Conservation (phyloP, 2,888 invertebrate genomes). For the Apotomis turbidana region DNA sequence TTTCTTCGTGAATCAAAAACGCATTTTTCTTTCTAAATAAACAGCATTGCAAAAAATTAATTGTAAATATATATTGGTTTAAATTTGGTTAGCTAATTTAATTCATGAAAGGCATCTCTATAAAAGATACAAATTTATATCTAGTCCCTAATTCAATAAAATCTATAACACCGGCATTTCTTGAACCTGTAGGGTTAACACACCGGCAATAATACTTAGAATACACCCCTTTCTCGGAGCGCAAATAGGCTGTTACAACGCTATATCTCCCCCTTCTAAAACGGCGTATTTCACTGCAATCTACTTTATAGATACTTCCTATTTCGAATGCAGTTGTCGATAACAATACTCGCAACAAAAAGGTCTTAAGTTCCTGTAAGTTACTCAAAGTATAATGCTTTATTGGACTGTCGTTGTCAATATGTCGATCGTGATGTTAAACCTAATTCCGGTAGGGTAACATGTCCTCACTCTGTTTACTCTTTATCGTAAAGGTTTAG, state of each 20-base stretch:
- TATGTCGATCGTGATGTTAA: conserved; percentile 82
- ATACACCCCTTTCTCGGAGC: conserved; percentile 57
- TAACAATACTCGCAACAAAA: neutral
- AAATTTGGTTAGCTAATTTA: too few species aligned
- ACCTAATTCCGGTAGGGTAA: conserved; percentile 77
- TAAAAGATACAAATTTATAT: too few species aligned
- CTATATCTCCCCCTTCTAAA: conserved; percentile 13
- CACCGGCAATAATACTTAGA: conserved; percentile 65
- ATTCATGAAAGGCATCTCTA: too few species aligned
- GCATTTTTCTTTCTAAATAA: too few species aligned
- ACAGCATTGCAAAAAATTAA: too few species aligned
- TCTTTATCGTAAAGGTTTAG: conserved; percentile 58
- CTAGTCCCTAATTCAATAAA: conserved; percentile 5
- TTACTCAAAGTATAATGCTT: neutral
- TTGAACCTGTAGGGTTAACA: conserved; percentile 20
- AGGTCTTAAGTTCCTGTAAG: neutral
- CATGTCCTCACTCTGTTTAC: conserved; percentile 69
- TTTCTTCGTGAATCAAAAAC: too few species aligned
- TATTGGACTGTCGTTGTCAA: conserved; percentile 49
- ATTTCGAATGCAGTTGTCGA: conserved; percentile 19
- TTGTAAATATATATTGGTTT: too few species aligned
- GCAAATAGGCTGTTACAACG: conserved; percentile 58
- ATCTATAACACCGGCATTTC: conserved; percentile 13
- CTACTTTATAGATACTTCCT: conserved; percentile 21
- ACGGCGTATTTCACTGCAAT: conserved; percentile 14